Base-by-base conservation (phyloP, 2,113 vertebrate genomes). In the Hiodon tergisus region DNA sequence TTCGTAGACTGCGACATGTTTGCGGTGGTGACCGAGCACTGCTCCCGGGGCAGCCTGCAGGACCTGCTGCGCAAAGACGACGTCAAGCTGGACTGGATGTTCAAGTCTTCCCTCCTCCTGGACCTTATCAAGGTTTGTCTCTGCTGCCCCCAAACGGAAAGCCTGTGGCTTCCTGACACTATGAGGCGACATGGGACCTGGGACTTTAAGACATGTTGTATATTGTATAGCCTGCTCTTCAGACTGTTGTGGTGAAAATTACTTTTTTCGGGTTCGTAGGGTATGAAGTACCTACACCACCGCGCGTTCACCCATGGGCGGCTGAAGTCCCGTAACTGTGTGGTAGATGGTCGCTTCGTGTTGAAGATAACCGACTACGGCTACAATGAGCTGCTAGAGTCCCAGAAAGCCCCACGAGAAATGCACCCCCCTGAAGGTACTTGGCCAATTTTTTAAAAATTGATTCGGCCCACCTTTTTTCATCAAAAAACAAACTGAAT, bases 51-150 rank as follows among this genome's bases (percentile, higher is more conserved):
- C 70, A 98, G 95, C 76, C 88, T 97, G 75, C 93, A 97, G 77
- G 95, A 97, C 85, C 90, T 97, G 78, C 86, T 99, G 70, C 92
- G 81, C 73, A 96, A 96, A 0, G 89, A 93, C 11, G 94, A 96
- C 6, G 91, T 97, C 67, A 98, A 97, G 81, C 83, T 97, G 63
- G 94, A 98, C 83, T 96, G 95, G 95, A 95, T 96, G 94, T 98
- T 98, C 86, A 99, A 97, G 77, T 98, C 94, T 4, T 98, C 94
- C 0, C 91, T 99, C 5, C 2, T 99, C 63, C 83, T 96, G 76
- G 94, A 99, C 86, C 89, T 98, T 72, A 96, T 98, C 75, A 98
- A 98, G 92, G 94, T 96, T 88, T 83, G 77, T 69, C 51, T 3
- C 7, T n/a, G n/a, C 31, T 55, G 5, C 13, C 60, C 57, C 53